phyloP scores from a whole-genome alignment of 2,113 vertebrate species.

The Macaca mulatta region DNA sequence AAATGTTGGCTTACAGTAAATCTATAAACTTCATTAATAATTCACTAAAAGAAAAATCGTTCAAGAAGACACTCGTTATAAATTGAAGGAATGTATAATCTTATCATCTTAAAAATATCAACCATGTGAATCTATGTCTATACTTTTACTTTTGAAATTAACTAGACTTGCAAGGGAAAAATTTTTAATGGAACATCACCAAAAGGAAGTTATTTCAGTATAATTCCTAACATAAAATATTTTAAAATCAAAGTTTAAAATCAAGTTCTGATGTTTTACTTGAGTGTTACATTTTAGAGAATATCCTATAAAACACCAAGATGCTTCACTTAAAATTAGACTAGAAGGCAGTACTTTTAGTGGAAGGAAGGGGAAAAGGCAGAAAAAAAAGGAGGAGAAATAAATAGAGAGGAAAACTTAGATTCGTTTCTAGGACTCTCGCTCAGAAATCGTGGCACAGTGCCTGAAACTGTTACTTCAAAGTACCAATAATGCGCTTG shows the following conservation, averaged over 20 bases:
- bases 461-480: neutral
- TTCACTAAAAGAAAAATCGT: neutral
- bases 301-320: neutral
- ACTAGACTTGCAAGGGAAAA: neutral
- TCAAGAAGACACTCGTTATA: neutral
- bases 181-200: neutral
- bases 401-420: neutral
- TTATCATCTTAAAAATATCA: neutral
- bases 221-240: neutral
- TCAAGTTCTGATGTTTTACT: neutral
- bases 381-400: rapidly evolving
- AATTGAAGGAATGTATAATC: neutral
- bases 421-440: neutral
- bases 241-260: neutral
- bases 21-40: neutral
- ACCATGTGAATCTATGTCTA: neutral
- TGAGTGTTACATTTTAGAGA: neutral
- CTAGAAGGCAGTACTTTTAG: neutral
- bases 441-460: neutral
- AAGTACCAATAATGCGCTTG: neutral
- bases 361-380: neutral
- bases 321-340: neutral
- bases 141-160: neutral
- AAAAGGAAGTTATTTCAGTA: neutral
- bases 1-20: rapidly evolving